These are phyloP conservation scores for Pseudomyrmex gracilis DNA, from an alignment of 1,140 invertebrate species.

Conservation along the genomic window DNA sequence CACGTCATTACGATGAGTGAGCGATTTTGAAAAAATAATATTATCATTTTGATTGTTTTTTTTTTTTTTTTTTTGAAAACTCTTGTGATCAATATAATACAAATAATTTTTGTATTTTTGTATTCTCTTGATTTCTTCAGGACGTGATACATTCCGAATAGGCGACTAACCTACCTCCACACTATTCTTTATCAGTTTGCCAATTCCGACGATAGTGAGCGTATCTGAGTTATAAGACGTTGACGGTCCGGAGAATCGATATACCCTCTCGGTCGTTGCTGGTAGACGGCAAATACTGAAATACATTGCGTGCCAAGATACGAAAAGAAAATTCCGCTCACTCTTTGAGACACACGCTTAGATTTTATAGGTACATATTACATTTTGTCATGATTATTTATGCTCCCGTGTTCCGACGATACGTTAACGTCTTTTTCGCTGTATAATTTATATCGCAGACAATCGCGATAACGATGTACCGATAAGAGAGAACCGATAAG, in stretches of 20 bases:
- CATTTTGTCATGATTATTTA: constrained; percentile 29
- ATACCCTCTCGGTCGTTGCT: constrained; percentile 23
- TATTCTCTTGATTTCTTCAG: too few species aligned
- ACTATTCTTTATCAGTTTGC: constrained; percentile 1
- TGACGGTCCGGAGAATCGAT: constrained; percentile 32
- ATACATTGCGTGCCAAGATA: constrained; percentile 19
- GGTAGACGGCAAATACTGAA: constrained; percentile 22
- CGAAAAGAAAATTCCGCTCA: constrained; percentile 12
- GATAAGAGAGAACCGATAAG: constrained; percentile 35
- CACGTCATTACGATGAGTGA: not conserved
- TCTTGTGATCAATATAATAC: too few species aligned
- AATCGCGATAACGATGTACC: constrained; percentile 22
- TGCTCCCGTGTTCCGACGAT: not conserved
- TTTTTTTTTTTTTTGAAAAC: not conserved
- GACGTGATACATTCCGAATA: not conserved
- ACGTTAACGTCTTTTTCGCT: constrained; percentile 23
- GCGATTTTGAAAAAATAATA: too few species aligned
- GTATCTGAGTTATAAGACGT: constrained; percentile 42
- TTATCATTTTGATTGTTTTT: too few species aligned
- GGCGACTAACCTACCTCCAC: not conserved
- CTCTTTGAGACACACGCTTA: constrained; percentile 10
- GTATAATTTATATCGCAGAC: constrained; percentile 32
- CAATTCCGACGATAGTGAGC: constrained; percentile 27
- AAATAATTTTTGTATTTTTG: not conserved
- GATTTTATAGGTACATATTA: constrained; percentile 11